Evolutionary conservation across 30 jellyfish, hydroid and myxozoan genomes (phyloP).

Genomic region (Mastigias papua): DNA sequence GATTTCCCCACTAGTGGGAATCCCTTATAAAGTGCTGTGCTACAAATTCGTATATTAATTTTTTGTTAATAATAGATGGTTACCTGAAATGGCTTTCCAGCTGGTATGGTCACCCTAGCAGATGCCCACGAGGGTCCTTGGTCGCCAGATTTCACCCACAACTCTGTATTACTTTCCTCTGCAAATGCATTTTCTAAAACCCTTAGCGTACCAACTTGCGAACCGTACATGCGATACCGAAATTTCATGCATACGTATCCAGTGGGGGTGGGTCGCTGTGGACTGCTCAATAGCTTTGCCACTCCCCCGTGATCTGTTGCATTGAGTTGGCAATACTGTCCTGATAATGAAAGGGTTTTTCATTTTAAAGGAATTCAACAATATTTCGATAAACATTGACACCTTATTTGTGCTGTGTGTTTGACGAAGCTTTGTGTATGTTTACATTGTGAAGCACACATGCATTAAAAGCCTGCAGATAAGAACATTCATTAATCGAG

Average conservation of each 20-base stretch:
- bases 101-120: conserved; percentile 37
- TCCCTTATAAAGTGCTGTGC: no score
- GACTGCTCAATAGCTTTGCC: conserved; percentile 13
- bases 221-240: conserved; percentile 81
- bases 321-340: background rate
- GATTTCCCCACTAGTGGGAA: no score
- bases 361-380: no score
- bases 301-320: background rate
- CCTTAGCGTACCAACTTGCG: conserved; percentile 54
- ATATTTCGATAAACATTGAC: no score
- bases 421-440: no score
- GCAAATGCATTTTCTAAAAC: background rate
- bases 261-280: conserved; percentile 1
- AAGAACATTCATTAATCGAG: no score
- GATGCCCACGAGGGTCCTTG: conserved; percentile 65
- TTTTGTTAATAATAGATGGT: background rate
- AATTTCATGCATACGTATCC: conserved; percentile 54
- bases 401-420: no score
- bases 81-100: conserved; percentile 11
- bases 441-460: no score
- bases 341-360: background rate
- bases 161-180: background rate
- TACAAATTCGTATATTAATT: no score
- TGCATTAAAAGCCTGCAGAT: no score
- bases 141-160: conserved; percentile 75